Evolutionary conservation across 2,113 vertebrate genomes (phyloP).

Genomic region (Colistium nudipinnis): DNA sequence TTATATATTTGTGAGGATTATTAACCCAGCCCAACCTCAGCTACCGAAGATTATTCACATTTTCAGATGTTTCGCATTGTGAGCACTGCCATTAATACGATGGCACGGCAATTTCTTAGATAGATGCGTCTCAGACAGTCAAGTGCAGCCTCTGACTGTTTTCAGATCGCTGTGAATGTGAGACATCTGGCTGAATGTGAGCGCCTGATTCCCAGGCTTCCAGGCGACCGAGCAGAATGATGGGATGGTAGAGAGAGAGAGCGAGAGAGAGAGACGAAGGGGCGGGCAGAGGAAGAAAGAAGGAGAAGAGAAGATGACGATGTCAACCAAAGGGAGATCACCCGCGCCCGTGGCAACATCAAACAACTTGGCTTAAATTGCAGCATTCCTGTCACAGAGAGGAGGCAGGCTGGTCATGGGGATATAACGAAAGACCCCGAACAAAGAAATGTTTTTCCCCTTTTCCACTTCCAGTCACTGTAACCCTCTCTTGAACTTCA

Average conservation of each 20-base stretch:
- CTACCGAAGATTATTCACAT: no score
- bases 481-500: constrained; percentile 12
- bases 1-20: not conserved
- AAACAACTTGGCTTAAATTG: constrained; percentile 21
- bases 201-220: constrained; percentile 49
- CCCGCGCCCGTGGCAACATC: constrained; percentile 13
- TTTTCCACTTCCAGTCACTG: not conserved
- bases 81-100: no score
- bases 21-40: not conserved
- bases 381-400: constrained; percentile 32
- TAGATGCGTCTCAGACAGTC: constrained; percentile 15
- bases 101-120: no score
- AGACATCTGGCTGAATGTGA: not conserved
- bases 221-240: constrained; percentile 53
- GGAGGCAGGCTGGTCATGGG: not conserved
- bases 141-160: constrained; percentile 6
- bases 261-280: no score
- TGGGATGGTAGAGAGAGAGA: constrained; percentile 39
- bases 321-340: constrained; percentile 34
- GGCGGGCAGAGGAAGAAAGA: not conserved
- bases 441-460: no score
- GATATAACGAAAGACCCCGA: constrained; percentile 13
- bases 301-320: constrained; percentile 10
- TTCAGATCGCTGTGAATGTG: constrained; percentile 17
- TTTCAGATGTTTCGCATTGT: no score